Conservation (phyloP, 1,140 invertebrate species). For the Dryas iulia region DNA sequence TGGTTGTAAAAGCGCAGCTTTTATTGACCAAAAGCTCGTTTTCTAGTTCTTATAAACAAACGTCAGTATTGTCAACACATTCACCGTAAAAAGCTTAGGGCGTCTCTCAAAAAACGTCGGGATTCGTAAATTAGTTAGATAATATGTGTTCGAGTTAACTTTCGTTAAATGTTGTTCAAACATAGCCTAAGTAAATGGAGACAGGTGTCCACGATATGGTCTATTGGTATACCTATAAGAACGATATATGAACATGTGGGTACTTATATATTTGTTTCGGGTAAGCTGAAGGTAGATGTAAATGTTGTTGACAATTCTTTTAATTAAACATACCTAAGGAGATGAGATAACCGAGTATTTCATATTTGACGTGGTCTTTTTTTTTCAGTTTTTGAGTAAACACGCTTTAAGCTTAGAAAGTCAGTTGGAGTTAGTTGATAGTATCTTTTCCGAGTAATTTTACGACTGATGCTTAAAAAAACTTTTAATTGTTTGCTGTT, state of each 20-base stretch:
- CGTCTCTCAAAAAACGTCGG: constrained; percentile 62
- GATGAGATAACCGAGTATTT: constrained; percentile 63
- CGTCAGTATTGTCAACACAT: constrained; percentile 47
- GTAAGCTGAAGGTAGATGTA: constrained; percentile 51
- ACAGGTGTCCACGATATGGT: constrained; percentile 73
- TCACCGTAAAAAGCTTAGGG: constrained; percentile 66
- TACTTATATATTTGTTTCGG: constrained; percentile 41
- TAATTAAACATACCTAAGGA: constrained; percentile 64
- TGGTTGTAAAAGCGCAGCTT: constrained; percentile 16
- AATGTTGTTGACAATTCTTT: constrained; percentile 67
- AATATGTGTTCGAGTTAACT: constrained; percentile 76
- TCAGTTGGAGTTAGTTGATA: constrained; percentile 13
- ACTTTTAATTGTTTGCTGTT: constrained; percentile 10
- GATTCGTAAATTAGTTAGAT: constrained; percentile 77
- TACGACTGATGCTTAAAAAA: constrained; percentile 9
- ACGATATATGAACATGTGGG: constrained; percentile 44
- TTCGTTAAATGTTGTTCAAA: constrained; percentile 75
- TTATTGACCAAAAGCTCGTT: constrained; percentile 50
- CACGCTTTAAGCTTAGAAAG: constrained; percentile 28
- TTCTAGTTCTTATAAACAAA: constrained; percentile 44
- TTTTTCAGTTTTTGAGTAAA: constrained; percentile 29
- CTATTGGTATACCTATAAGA: constrained; percentile 72
- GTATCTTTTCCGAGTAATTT: constrained; percentile 21
- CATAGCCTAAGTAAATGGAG: constrained; percentile 75
- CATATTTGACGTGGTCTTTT: constrained; percentile 68